Evolutionary conservation across 1,140 invertebrate genomes (phyloP).

Genomic region (Lepidurus apus): DNA sequence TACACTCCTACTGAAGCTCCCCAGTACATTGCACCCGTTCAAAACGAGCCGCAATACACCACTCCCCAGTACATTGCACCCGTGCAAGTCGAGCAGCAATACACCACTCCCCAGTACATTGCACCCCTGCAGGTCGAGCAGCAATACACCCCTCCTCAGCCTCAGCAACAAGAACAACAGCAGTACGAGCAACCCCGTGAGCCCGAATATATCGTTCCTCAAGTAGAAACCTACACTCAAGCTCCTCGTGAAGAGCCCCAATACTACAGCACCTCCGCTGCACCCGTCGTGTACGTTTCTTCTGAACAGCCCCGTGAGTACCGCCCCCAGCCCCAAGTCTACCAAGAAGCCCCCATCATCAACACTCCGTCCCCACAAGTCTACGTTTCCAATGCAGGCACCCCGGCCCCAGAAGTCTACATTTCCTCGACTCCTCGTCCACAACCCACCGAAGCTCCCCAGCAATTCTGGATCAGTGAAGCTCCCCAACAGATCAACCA

Average conservation of each 20-base stretch:
- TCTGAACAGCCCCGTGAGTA: background rate
- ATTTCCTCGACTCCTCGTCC: background rate
- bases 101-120: background rate
- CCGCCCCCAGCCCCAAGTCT: background rate
- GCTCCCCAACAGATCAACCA: background rate
- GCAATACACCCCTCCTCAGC: too few relatives aligned
- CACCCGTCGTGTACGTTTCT: background rate
- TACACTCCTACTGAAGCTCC: background rate
- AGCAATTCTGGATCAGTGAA: background rate
- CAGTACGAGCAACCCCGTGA: too few relatives aligned
- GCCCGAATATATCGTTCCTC: too few relatives aligned
- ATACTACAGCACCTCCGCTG: background rate
- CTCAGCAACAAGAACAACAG: too few relatives aligned
- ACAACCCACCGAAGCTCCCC: background rate
- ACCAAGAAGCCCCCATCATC: background rate
- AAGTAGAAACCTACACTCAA: background rate
- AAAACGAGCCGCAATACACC: background rate
- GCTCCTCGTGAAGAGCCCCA: slow-evolving; percentile 1
- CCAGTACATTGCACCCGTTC: background rate
- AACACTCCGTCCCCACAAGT: background rate
- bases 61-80: background rate
- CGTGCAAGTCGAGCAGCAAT: background rate
- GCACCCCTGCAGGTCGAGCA: too few relatives aligned
- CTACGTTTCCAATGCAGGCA: background rate
- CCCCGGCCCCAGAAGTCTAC: background rate